phyloP scores from a whole-genome alignment of 2,888 invertebrate genomes.

The Caenorhabditis sp. region DNA sequence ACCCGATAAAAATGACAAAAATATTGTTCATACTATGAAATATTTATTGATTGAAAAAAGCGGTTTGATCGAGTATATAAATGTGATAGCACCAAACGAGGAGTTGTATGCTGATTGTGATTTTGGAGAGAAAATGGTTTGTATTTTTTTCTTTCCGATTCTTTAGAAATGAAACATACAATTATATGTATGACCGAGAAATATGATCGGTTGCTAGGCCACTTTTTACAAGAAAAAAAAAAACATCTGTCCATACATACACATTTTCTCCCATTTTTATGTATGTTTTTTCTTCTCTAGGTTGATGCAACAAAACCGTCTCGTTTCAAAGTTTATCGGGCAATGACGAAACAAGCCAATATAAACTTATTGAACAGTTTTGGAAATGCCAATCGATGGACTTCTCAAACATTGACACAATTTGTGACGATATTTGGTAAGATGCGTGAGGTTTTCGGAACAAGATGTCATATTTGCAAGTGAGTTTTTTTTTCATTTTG shows the following conservation, averaged over 20 bases:
- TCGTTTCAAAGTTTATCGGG: conserved; percentile 15
- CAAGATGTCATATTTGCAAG: conserved; percentile 7
- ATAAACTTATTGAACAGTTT: conserved; percentile 20
- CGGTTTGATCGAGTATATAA: conserved; percentile 30
- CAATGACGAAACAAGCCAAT: conserved; percentile 29
- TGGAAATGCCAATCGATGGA: conserved; percentile 9
- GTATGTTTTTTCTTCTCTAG: conserved; percentile 7
- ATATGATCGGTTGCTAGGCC: too few relatives aligned
- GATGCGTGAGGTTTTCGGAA: conserved; percentile 1
- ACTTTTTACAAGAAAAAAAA: too few relatives aligned
- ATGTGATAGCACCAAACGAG: conserved; percentile 23
- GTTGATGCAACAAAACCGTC: conserved; percentile 16
- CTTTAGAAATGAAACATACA: too few relatives aligned
- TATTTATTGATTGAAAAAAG: conserved; percentile 23
- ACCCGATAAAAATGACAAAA: conserved; percentile 4
- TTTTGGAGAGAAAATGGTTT: conserved; percentile 12
- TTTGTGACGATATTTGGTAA: conserved; percentile 7
- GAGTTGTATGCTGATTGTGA: conserved; percentile 10
- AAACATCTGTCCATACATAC: too few relatives aligned
- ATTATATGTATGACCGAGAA: too few relatives aligned
- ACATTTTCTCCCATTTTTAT: too few relatives aligned
- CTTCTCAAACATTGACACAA: background rate
- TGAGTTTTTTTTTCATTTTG: conserved; percentile 12
- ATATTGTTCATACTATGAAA: conserved; percentile 18
- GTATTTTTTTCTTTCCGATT: background rate